Percentiles rank a stretch among this genome's conserved stretches.
Conservation (phyloP, 92 coral and sea anemone genomes). For the Plumapathes pennacea region DNA sequence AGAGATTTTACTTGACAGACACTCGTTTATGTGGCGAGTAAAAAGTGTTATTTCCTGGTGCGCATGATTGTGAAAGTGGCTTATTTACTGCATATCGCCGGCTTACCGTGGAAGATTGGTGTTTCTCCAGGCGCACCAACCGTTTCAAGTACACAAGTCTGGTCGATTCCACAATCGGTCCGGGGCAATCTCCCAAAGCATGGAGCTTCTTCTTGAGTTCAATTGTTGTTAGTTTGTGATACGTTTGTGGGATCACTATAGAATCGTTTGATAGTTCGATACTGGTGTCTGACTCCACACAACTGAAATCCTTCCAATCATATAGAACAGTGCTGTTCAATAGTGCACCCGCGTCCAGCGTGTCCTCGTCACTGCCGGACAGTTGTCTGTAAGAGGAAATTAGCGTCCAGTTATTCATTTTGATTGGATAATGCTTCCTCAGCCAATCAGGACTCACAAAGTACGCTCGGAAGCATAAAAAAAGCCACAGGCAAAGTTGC, state of each 20-base stretch:
- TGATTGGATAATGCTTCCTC: too few species aligned
- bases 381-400: too few species aligned
- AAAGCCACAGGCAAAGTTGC: too few species aligned
- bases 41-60: too few species aligned
- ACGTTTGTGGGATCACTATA: conserved; percentile 43
- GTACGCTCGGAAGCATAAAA: too few species aligned
- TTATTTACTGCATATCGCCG: too few species aligned
- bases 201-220: conserved; percentile 45
- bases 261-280: conserved; percentile 26
- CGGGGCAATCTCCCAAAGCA: conserved; percentile 66
- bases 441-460: too few species aligned
- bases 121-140: conserved; percentile 47
- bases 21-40: too few species aligned
- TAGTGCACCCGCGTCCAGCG: conserved; percentile 3
- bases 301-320: conserved; percentile 89
- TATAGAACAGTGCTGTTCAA: conserved; percentile 65
- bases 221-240: conserved; percentile 3
- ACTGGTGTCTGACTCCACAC: conserved; percentile 8
- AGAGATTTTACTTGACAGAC: too few species aligned
- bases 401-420: too few species aligned
- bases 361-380: too few species aligned
- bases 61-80: too few species aligned
- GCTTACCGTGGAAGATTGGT: not conserved
- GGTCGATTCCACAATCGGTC: conserved; percentile 76
- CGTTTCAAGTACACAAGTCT: conserved; percentile 59